phyloP scores from a whole-genome alignment of 1,140 invertebrate genomes.

The Hycleus phaleratus region DNA sequence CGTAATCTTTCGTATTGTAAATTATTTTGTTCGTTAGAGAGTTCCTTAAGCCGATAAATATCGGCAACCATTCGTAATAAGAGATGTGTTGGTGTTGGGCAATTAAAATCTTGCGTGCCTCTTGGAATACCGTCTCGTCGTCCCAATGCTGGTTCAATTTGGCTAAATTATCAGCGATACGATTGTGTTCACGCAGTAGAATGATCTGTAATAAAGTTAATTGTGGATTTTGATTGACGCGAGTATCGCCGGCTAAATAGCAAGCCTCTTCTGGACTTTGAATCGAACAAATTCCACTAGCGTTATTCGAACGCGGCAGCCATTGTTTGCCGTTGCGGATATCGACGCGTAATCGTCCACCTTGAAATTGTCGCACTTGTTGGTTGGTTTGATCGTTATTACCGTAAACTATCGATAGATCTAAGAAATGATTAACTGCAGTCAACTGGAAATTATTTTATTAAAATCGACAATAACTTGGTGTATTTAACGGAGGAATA shows the following conservation, averaged over 20 bases:
- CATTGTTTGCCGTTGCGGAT: constrained; percentile 57
- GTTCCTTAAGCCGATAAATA: constrained; percentile 63
- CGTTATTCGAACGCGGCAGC: constrained; percentile 59
- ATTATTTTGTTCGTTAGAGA: constrained; percentile 62
- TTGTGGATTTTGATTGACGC: constrained; percentile 82
- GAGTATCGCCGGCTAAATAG: constrained; percentile 66
- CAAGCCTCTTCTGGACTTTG: constrained; percentile 54
- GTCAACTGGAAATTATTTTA: constrained; percentile 52
- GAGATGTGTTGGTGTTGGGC: constrained; percentile 78
- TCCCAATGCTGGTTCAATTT: constrained; percentile 79
- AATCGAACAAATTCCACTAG: constrained; percentile 52
- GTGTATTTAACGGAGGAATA: constrained; percentile 30
- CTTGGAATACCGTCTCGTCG: constrained; percentile 82
- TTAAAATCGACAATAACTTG: no score
- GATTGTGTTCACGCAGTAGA: constrained; percentile 83
- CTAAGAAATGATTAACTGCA: constrained; percentile 75
- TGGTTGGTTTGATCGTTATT: constrained; percentile 56
- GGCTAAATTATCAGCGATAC: constrained; percentile 64
- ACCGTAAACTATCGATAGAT: constrained; percentile 80
- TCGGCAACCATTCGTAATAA: constrained; percentile 80
- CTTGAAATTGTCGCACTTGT: constrained; percentile 54
- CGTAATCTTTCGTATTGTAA: constrained; percentile 54
- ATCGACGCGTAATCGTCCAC: constrained; percentile 57
- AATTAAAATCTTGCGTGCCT: constrained; percentile 69
- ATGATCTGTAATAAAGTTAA: constrained; percentile 76